A percentile compares a stretch with the other conserved stretches of the same genome.
These are phyloP conservation scores for Onychostruthus taczanowskii DNA, from an alignment of 2,113 vertebrate species.

Conservation along the genomic window DNA sequence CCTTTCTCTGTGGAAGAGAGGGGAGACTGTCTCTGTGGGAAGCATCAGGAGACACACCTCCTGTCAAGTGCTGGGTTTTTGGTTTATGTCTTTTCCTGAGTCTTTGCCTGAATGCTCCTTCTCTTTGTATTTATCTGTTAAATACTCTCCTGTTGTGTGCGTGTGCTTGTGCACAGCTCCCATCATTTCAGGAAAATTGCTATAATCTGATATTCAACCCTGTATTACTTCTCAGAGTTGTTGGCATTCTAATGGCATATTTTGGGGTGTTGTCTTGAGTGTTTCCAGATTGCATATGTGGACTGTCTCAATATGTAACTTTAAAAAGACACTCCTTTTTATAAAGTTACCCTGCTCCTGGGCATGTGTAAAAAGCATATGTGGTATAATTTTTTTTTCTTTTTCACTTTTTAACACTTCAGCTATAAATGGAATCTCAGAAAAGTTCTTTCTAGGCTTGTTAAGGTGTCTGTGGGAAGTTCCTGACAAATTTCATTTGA, in stretches of 20 bases:
- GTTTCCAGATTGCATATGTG: not conserved
- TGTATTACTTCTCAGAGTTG: not conserved
- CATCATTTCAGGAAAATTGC: not conserved
- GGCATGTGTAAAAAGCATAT: not conserved
- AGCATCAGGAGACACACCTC: not conserved
- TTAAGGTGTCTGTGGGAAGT: constrained; percentile 14
- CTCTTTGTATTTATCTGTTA: not conserved
- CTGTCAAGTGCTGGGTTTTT: not conserved
- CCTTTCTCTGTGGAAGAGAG: not conserved
- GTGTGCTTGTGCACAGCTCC: fast-evolving
- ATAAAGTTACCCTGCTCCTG: not conserved
- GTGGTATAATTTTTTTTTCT: not conserved
- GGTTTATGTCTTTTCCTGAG: not conserved
- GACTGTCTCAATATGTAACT: not conserved
- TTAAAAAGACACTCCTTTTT: not conserved
- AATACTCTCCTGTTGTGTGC: not conserved
- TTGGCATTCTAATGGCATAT: not conserved
- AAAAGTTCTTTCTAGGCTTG: not conserved
- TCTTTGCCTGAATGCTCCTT: not conserved
- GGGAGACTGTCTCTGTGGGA: not conserved
- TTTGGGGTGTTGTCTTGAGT: not conserved
- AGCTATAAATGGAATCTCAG: not conserved
- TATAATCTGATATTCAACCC: not conserved
- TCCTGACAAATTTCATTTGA: not conserved
- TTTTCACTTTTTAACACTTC: constrained; percentile 22